Conservation (phyloP, 2,113 vertebrate species). For the Anser brachyrhynchus region DNA sequence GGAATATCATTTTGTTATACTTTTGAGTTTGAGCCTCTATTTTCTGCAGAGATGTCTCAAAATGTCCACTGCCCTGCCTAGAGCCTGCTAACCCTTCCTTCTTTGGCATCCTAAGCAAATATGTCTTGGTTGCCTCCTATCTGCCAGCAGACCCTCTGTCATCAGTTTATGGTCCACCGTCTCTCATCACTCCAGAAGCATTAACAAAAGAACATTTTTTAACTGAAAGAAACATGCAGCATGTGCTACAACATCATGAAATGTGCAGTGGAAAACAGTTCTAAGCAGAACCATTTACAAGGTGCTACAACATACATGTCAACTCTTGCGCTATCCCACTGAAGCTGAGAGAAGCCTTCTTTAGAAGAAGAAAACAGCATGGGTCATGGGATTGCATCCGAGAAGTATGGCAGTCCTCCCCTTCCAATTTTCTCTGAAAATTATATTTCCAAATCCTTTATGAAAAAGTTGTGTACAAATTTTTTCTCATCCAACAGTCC, state of each 20-base stretch:
- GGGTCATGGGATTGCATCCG: neutral
- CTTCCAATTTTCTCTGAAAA: neutral
- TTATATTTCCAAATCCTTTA: neutral
- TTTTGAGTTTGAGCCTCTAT: neutral
- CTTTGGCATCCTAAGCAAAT: neutral
- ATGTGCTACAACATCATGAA: neutral
- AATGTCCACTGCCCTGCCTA: neutral
- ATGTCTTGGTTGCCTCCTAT: neutral
- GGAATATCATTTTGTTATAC: neutral
- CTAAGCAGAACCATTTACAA: neutral
- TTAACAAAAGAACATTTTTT: neutral
- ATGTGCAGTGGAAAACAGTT: neutral
- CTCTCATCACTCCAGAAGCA: neutral
- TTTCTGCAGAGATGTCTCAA: neutral
- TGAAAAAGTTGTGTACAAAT: neutral
- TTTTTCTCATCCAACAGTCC: neutral
- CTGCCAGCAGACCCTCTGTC: neutral
- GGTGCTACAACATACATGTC: neutral
- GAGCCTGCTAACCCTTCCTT: neutral
- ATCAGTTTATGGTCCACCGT: neutral
- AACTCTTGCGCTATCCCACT: fast-evolving
- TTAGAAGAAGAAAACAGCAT: neutral
- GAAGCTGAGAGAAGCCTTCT: neutral
- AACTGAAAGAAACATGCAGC: neutral
- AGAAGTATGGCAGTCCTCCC: neutral